Conservation (phyloP, 92 coral and sea anemone genomes). For the Blastomussa wellsi region DNA sequence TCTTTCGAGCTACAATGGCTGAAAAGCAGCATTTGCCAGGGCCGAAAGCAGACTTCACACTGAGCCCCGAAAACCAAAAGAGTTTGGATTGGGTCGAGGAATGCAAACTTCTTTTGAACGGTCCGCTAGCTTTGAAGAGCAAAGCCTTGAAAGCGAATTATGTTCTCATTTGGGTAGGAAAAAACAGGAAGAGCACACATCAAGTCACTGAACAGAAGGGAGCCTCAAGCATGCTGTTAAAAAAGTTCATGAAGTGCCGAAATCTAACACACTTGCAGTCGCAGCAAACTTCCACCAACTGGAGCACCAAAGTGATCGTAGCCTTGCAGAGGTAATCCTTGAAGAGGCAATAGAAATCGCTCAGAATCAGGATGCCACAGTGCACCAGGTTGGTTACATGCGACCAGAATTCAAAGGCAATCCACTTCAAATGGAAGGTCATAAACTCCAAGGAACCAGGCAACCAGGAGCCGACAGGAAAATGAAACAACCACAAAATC, state of each 20-base stretch:
- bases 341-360: slow-evolving; percentile 25
- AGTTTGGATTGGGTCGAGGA: slow-evolving; percentile 31
- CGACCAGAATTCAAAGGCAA: slow-evolving; percentile 5
- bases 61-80: not conserved
- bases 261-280: slow-evolving; percentile 32
- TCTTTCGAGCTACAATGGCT: not conserved
- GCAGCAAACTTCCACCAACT: slow-evolving; percentile 50
- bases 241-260: slow-evolving; percentile 36
- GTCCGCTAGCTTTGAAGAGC: slow-evolving; percentile 24
- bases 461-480: slow-evolving; percentile 2
- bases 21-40: not conserved
- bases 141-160: slow-evolving; percentile 38
- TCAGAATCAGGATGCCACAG: slow-evolving; percentile 25
- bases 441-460: slow-evolving; percentile 8
- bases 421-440: slow-evolving; percentile 1
- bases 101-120: slow-evolving; percentile 29
- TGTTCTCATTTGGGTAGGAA: slow-evolving; percentile 42
- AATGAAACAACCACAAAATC: too few relatives aligned
- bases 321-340: too few relatives aligned
- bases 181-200: slow-evolving; percentile 23
- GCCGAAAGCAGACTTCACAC: slow-evolving; percentile 2
- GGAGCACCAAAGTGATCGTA: too few relatives aligned
- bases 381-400: slow-evolving; percentile 24
- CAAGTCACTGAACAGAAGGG: slow-evolving; percentile 31
- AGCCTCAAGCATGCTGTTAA: slow-evolving; percentile 15